Percentiles rank a stretch among this genome's conserved stretches.
Conservation (phyloP, 1,140 invertebrate species). For the Tetramorium simillimum region DNA sequence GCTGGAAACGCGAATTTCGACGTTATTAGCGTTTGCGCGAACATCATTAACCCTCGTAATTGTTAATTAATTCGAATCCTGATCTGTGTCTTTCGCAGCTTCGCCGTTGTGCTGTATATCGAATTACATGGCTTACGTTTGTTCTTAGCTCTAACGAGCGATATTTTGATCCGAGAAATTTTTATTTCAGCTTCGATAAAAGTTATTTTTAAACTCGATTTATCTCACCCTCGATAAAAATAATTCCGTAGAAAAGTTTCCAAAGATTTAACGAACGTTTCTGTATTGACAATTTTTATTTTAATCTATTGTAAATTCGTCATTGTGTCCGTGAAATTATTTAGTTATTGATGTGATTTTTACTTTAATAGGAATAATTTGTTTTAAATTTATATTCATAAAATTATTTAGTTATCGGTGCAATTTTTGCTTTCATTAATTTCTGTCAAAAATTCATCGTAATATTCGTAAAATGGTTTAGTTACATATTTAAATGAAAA, state of each 20-base stretch:
- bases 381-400: neutral
- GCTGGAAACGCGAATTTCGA: slow-evolving; percentile 38
- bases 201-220: neutral
- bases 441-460: neutral
- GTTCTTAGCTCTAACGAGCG: neutral
- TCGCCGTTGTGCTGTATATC: neutral
- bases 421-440: slow-evolving; percentile 14
- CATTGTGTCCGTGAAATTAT: neutral
- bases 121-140: neutral
- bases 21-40: slow-evolving; percentile 46
- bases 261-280: neutral
- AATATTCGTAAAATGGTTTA: slow-evolving; percentile 2
- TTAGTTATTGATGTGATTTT: neutral
- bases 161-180: neutral
- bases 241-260: neutral
- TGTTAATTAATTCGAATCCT: slow-evolving; percentile 62
- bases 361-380: neutral
- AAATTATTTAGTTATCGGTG: neutral
- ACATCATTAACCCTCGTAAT: slow-evolving; percentile 60
- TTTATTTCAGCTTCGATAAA: neutral
- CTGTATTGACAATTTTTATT: neutral
- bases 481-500: neutral
- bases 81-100: neutral
- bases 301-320: neutral
- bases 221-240: neutral